These are phyloP conservation scores for Hypomecis punctinalis DNA, from an alignment of 2,888 invertebrate genomes.

Conservation along the genomic window DNA sequence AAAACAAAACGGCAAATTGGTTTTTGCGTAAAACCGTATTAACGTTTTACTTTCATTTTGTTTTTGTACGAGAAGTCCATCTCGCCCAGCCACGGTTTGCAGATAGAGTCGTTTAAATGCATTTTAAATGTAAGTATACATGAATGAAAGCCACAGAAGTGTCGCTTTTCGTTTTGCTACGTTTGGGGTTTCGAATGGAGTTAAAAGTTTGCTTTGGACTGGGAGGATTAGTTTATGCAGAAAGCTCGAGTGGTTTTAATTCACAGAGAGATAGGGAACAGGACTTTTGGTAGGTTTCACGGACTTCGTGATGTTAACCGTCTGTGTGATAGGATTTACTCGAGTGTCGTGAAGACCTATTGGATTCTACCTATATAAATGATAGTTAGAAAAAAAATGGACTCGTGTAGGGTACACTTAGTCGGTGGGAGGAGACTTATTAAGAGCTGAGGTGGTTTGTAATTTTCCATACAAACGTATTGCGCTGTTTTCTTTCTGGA, in stretches of 20 bases:
- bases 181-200: not conserved
- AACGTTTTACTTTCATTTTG: slow-evolving; percentile 11
- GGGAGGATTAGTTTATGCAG: not conserved
- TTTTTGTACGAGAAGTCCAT: slow-evolving; percentile 15
- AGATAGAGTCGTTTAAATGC: slow-evolving; percentile 18
- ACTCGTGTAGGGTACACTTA: too few species aligned
- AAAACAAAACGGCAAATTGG: slow-evolving; percentile 15
- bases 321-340: too few species aligned
- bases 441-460: too few species aligned
- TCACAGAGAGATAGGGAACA: not conserved
- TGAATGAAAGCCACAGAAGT: slow-evolving; percentile 3
- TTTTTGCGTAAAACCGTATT: slow-evolving; percentile 12
- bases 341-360: too few species aligned
- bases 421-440: too few species aligned
- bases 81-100: slow-evolving; percentile 5
- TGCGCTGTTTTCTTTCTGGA: too few species aligned
- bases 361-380: too few species aligned
- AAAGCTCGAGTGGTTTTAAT: not conserved
- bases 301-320: too few species aligned
- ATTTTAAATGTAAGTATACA: slow-evolving; percentile 21
- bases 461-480: too few species aligned
- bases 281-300: too few species aligned
- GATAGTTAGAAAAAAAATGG: too few species aligned
- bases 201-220: slow-evolving; percentile 11
- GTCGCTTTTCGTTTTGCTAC: slow-evolving; percentile 2